Percentiles rank a stretch among this genome's conserved stretches.
phyloP scores from a whole-genome alignment of 2,888 invertebrate species.

The Mactromeris polynyma region DNA sequence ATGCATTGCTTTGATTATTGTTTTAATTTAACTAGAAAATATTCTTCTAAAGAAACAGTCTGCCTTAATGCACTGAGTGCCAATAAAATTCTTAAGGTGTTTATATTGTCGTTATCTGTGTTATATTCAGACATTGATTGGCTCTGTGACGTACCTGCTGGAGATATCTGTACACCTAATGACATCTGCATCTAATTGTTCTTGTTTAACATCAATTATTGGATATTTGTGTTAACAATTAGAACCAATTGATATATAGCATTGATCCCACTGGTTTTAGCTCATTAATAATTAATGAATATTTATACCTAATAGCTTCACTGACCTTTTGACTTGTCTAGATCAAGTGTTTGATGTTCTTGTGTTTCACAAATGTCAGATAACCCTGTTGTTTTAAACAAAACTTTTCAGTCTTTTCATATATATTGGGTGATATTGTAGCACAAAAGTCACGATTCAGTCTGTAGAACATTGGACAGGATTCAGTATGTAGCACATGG shows the following conservation, averaged over 20 bases:
- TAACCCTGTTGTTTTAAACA: background rate
- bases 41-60: too few species aligned
- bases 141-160: background rate
- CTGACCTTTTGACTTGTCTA: conserved; percentile 25
- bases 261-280: conserved; percentile 24
- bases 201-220: conserved; percentile 34
- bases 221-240: conserved; percentile 40
- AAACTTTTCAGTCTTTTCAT: background rate
- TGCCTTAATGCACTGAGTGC: too few species aligned
- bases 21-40: too few species aligned
- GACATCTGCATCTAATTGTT: conserved; percentile 33
- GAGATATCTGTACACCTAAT: background rate
- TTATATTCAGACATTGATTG: background rate
- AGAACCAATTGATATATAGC: conserved; percentile 35
- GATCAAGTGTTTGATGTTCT: background rate
- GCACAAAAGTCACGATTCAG: too few species aligned
- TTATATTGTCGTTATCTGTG: background rate
- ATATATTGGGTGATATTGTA: too few species aligned
- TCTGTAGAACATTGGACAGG: too few species aligned
- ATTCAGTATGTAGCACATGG: too few species aligned
- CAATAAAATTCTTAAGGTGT: too few species aligned
- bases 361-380: background rate
- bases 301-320: conserved; percentile 16
- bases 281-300: conserved; percentile 32
- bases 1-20: too few species aligned